These are phyloP conservation scores for Aricia artaxerxes DNA, from an alignment of 2,888 invertebrate species.

Conservation along the genomic window DNA sequence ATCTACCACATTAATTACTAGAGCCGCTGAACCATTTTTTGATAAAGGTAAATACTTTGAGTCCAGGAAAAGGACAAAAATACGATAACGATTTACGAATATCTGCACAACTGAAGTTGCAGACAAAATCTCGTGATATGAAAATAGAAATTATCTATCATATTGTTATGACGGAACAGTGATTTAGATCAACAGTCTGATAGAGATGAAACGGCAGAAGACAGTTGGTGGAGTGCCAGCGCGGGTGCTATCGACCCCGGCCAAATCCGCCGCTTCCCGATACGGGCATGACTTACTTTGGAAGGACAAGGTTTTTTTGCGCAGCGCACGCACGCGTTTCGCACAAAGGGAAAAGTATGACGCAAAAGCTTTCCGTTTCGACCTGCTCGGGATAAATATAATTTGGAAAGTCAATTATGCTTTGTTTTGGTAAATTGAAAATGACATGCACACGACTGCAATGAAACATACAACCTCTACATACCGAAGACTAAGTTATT, in stretches of 20 bases:
- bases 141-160: slow-evolving; percentile 8
- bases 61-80: neutral
- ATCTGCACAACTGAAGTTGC: too few species aligned
- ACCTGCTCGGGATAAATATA: neutral
- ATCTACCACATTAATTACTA: too few species aligned
- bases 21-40: too few species aligned
- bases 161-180: slow-evolving; percentile 12
- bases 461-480: neutral
- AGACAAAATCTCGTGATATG: neutral
- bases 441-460: neutral
- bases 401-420: neutral
- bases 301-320: slow-evolving; percentile 40
- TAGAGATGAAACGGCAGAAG: slow-evolving; percentile 23
- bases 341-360: slow-evolving; percentile 12
- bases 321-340: neutral
- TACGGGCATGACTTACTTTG: slow-evolving; percentile 41
- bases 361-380: neutral
- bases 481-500: neutral
- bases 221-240: slow-evolving; percentile 39
- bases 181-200: slow-evolving; percentile 1
- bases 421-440: neutral
- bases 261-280: slow-evolving; percentile 47
- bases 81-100: too few species aligned
- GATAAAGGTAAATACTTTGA: neutral
- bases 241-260: slow-evolving; percentile 50